phyloP scores from a whole-genome alignment of 2,797 vertebrate genomes.

The Artibeus jamaicensis region DNA sequence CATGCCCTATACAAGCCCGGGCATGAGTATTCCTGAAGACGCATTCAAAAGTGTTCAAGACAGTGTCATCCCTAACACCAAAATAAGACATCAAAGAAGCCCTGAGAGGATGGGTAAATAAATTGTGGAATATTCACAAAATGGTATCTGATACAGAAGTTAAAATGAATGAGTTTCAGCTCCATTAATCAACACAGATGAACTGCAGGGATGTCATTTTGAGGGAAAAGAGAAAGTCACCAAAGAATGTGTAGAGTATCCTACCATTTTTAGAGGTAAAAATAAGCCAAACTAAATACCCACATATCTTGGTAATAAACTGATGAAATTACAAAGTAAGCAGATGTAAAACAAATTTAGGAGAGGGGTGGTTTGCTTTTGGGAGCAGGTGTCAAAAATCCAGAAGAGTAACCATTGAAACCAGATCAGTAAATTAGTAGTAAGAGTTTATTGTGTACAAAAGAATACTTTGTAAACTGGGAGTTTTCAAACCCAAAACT shows the following conservation, averaged over 20 bases:
- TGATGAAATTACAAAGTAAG: not conserved
- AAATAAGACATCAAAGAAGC: not conserved
- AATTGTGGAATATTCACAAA: fast-evolving
- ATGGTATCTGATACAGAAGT: not conserved
- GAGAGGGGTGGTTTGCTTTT: not conserved
- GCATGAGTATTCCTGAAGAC: not conserved
- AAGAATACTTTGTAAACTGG: not conserved
- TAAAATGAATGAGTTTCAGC: not conserved
- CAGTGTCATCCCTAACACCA: not conserved
- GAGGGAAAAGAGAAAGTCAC: not conserved
- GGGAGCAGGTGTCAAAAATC: not conserved
- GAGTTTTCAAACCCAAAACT: not conserved
- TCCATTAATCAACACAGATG: not conserved
- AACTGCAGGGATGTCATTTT: not conserved
- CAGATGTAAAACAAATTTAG: not conserved
- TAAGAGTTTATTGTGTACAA: not conserved
- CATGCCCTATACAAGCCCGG: not conserved
- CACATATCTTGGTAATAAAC: not conserved
- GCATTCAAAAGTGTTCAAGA: fast-evolving
- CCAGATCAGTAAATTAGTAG: not conserved
- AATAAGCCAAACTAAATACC: not conserved
- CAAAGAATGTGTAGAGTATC: not conserved
- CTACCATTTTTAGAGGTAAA: not conserved
- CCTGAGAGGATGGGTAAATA: not conserved
- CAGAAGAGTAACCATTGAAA: not conserved